Conservation (phyloP, 2,797 vertebrate species). For the Enteromius anoplus region DNA sequence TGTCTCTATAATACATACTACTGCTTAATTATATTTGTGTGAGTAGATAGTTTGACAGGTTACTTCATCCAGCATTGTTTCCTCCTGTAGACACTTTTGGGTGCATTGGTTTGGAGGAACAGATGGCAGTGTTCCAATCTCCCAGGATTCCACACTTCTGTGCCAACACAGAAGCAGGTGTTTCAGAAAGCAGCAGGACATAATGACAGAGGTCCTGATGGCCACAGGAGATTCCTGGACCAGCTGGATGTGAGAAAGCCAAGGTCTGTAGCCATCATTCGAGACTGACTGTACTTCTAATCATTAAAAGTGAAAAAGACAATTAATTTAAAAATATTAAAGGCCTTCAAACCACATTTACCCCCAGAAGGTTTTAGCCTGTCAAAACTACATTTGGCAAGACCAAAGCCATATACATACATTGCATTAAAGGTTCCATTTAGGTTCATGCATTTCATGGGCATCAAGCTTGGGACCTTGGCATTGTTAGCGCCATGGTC, state of each 20-base stretch:
- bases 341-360: not conserved
- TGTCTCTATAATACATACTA: not conserved
- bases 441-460: not conserved
- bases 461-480: not conserved
- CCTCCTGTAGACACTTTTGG: slow-evolving; percentile 28
- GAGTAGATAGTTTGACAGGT: not conserved
- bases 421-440: not conserved
- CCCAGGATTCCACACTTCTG: slow-evolving; percentile 64
- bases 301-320: not conserved
- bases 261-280: slow-evolving; percentile 48
- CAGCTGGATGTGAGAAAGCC: slow-evolving; percentile 74
- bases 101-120: slow-evolving; percentile 64
- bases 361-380: not conserved
- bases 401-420: not conserved
- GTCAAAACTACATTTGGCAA: not conserved
- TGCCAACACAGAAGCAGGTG: slow-evolving; percentile 79
- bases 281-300: not conserved
- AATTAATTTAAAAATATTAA: not conserved
- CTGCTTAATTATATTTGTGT: not conserved
- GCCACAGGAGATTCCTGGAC: slow-evolving; percentile 76
- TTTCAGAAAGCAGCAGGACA: slow-evolving; percentile 72
- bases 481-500: not conserved
- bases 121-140: slow-evolving; percentile 75
- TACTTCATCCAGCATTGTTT: not conserved
- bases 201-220: slow-evolving; percentile 68